phyloP scores from a whole-genome alignment of 92 coral and sea anemone species.

The Muricea muricata region DNA sequence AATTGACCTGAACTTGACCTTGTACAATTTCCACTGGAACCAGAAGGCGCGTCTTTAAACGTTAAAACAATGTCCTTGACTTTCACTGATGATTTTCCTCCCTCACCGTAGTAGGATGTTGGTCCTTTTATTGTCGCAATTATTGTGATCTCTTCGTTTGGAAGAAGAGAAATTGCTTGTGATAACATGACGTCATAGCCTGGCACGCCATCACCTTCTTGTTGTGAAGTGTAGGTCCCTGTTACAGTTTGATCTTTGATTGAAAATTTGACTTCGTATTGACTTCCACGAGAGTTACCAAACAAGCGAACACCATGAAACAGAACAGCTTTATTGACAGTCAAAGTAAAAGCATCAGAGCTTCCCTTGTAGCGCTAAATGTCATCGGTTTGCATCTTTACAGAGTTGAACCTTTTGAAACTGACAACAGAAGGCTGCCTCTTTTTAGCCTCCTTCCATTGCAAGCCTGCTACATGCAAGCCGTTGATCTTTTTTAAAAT shows the following conservation, averaged over 20 bases:
- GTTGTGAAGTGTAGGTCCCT: conserved; percentile 5
- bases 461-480: conserved; percentile 60
- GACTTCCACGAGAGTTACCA: conserved; percentile 66
- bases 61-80: background rate
- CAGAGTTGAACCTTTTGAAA: background rate
- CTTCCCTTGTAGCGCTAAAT: background rate
- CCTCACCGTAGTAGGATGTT: background rate
- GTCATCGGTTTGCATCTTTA: background rate
- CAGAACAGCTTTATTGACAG: conserved; percentile 62
- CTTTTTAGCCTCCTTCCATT: conserved; percentile 43
- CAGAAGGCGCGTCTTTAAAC: background rate
- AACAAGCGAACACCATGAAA: conserved; percentile 80
- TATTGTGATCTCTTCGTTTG: background rate
- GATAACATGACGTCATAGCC: background rate
- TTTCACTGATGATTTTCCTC: background rate
- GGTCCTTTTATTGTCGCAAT: background rate
- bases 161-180: background rate
- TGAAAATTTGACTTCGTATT: conserved; percentile 33
- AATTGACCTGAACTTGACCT: background rate
- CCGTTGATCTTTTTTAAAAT: conserved; percentile 60
- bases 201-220: background rate
- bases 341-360: conserved; percentile 67
- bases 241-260: conserved; percentile 11
- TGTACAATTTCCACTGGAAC: background rate
- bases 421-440: conserved; percentile 29